Base-by-base conservation (phyloP, 1,140 invertebrate species). In the Drosophila obscura region DNA sequence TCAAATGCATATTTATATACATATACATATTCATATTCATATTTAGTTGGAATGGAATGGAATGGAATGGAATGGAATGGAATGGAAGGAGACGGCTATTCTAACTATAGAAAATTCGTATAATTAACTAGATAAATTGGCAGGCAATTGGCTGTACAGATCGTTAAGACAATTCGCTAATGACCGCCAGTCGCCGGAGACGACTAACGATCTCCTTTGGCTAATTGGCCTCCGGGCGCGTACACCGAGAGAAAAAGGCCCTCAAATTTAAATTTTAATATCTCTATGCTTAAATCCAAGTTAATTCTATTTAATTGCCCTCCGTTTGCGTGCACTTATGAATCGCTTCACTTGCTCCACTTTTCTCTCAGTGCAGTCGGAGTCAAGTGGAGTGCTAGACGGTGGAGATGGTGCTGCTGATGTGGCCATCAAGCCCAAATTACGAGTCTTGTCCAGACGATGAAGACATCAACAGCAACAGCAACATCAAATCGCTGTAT, bases 101-200 rank as follows among this genome's bases (percentile, higher is more conserved):
- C 67, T 69, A 72, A 72, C 67, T 75, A 57, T 75, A 74, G 61
- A 75, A 65, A 65, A 66, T 46, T 22, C 43, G 53, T 59, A 66
- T 75, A 75, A 75, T 75, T 75, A 75, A 75, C 71, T 75, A 75
- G 72, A 75, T 75, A 75, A 75, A 75, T 75, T 74, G 72, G 72
- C 72, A 57, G 53, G 72, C 61, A 69, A 69, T 69, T 69, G 67
- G 65, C 65, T 69, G 64, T 69, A 65, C 71, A 74, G 72, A 65
- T 74, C 61, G 72, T 75, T 66, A 75, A 69, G 72, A 65, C 71
- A 73, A 63, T 73, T 73, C 51, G 68, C 72, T 75, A 75, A 75
- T 75, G 72, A 75, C 66, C 60, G 62, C 26, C 44, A 44, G 28
- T 59, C 60, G 62, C 26, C 44, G 28, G 28, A 19, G 64, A 49